Conservation (phyloP, 2,888 invertebrate genomes). For the Argynnis bischoffii region DNA sequence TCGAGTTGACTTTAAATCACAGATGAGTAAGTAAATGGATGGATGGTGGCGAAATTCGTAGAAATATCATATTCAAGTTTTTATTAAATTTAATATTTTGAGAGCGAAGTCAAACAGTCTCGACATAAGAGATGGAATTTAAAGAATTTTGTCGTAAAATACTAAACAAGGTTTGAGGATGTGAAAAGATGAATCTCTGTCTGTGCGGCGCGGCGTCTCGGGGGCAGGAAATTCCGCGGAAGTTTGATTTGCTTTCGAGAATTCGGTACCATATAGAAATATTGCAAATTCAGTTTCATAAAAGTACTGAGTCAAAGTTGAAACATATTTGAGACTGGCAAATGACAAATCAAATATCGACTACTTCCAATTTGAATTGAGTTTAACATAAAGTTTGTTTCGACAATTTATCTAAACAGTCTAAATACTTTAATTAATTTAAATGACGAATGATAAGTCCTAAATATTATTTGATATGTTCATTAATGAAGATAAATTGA, state of each 20-base stretch:
- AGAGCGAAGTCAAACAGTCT: constrained; percentile 50
- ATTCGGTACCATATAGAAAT: constrained; percentile 62
- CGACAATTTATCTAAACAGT: neutral
- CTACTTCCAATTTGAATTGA: neutral
- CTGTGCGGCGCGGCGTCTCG: constrained; percentile 55
- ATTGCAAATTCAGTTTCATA: constrained; percentile 59
- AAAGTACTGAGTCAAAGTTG: constrained; percentile 30
- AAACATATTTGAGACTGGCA: neutral
- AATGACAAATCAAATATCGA: constrained; percentile 18
- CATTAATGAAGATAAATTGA: too few species aligned
- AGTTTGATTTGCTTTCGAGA: constrained; percentile 71
- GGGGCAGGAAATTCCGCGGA: constrained; percentile 57
- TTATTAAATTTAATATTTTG: constrained; percentile 61
- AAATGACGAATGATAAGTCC: too few species aligned
- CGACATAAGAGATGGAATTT: constrained; percentile 48
- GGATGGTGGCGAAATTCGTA: constrained; percentile 48
- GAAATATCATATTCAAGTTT: constrained; percentile 18
- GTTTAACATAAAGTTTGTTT: neutral
- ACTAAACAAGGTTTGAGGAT: constrained; percentile 67
- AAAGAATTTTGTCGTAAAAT: constrained; percentile 63
- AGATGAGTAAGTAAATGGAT: constrained; percentile 59
- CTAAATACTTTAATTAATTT: neutral
- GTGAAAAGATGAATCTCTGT: constrained; percentile 65
- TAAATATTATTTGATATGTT: too few species aligned
- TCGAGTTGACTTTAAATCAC: constrained; percentile 28